Percentiles rank a stretch among this genome's conserved stretches.
These are phyloP conservation scores for Cyphomyrus plagiostoma DNA, from an alignment of 2,113 vertebrate species.

Conservation along the genomic window DNA sequence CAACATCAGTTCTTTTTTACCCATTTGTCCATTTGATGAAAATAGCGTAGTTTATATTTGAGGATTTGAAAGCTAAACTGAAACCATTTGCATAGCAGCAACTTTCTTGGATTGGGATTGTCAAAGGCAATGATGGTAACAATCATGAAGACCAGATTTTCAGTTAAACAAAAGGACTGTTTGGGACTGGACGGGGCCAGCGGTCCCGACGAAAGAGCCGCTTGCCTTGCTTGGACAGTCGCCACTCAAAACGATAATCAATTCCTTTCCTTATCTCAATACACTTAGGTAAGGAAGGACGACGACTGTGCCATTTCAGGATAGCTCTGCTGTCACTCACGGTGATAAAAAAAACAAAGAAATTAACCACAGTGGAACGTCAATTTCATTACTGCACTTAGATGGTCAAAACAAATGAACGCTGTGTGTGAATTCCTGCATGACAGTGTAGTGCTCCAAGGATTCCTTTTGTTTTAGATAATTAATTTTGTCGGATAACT, in stretches of 20 bases:
- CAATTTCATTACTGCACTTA: neutral
- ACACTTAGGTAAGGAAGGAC: conserved; percentile 24
- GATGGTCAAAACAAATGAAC: neutral
- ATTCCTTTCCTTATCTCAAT: conserved; percentile 37
- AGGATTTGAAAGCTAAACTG: neutral
- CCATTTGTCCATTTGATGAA: neutral
- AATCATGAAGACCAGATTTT: conserved; percentile 25
- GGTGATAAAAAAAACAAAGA: neutral
- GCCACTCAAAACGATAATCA: conserved; percentile 32
- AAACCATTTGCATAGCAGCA: neutral
- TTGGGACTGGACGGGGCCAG: neutral
- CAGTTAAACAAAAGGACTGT: conserved; percentile 33
- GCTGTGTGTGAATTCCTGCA: neutral
- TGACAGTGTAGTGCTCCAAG: neutral
- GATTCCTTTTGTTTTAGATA: neutral
- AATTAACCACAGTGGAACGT: neutral
- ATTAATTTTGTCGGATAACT: neutral
- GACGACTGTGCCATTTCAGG: neutral
- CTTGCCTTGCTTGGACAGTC: conserved; percentile 41
- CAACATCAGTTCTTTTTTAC: neutral
- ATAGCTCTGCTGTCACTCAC: neutral
- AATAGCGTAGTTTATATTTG: neutral
- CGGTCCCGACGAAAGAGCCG: neutral
- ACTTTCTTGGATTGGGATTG: neutral
- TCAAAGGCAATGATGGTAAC: neutral